phyloP scores from a whole-genome alignment of 2,888 invertebrate species.

The Protonemura montana region DNA sequence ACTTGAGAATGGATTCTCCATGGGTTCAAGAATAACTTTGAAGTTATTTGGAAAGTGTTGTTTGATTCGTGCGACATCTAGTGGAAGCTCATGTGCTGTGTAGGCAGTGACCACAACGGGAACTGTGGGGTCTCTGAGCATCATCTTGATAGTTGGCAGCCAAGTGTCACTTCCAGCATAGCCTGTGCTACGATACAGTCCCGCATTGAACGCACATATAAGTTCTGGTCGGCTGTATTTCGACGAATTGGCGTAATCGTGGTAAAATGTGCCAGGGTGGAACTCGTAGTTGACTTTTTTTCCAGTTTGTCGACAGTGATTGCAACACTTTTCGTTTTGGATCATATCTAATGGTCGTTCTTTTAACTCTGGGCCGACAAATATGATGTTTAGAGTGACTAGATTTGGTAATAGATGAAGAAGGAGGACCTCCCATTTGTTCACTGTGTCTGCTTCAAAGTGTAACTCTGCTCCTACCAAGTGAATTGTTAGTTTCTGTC shows the following conservation, averaged over 20 bases:
- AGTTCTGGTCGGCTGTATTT: slow-evolving; percentile 55
- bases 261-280: slow-evolving; percentile 55
- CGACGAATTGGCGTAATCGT: slow-evolving; percentile 54
- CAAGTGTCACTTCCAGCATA: slow-evolving; percentile 71
- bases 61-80: slow-evolving; percentile 68
- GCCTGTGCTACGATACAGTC: slow-evolving; percentile 72
- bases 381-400: slow-evolving; percentile 65
- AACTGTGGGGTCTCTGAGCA: slow-evolving; percentile 62
- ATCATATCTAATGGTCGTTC: neutral
- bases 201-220: slow-evolving; percentile 77
- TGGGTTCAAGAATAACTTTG: slow-evolving; percentile 64
- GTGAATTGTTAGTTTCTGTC: slow-evolving; percentile 59
- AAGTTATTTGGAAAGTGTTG: slow-evolving; percentile 59
- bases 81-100: slow-evolving; percentile 70
- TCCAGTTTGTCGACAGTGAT: slow-evolving; percentile 44
- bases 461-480: slow-evolving; percentile 74
- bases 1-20: slow-evolving; percentile 71
- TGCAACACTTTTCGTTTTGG: slow-evolving; percentile 42
- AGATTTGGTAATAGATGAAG: slow-evolving; percentile 69
- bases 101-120: slow-evolving; percentile 74
- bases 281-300: slow-evolving; percentile 48
- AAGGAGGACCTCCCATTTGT: slow-evolving; percentile 76
- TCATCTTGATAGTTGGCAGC: slow-evolving; percentile 68
- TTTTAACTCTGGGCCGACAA: slow-evolving; percentile 71
- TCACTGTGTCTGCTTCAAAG: slow-evolving; percentile 72